Evolutionary conservation across 2,797 vertebrate genomes (phyloP), one percentile per base, ranked within the genome.

Genomic region (Brachymystax lenok): DNA sequence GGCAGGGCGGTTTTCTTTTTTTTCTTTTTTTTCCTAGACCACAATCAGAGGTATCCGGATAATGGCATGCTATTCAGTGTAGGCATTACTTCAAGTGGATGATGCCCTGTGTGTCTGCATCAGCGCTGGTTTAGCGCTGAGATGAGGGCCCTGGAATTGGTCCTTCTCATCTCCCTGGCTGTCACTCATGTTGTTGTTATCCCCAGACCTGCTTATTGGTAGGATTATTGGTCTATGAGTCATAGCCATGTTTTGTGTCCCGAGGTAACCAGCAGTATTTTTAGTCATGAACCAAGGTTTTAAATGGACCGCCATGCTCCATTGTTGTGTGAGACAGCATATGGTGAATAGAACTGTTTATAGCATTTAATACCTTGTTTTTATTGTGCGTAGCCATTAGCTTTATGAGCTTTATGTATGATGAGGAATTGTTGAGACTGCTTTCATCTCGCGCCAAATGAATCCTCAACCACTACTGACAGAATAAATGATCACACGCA

Each of bases 221-320:
- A 35, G 77, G 74, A 84, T 75, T 75, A 85, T 84, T 73, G 66
- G 74, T 5, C 76, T 66, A 52, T 90, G 88, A 74, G 46, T 73
- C 28, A 52, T 64, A 28, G n/a, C 76, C 54, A 59, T 84, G 84
- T 63, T 63, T 63, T 63, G 59, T 63, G 59, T 63, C 59, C 59
- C 12, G 6, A 63, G 8, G 21, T 24, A 63, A 24, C 21, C 59
- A 21, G 59, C 24, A 10, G 24, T 63, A 10, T 61, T 61, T 63
- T 63, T 63, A 12, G 59, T 27, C 52, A 56, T 17, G 19, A 56
- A 56, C 52, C 4, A n/a, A 56, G 1, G 56, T 21, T 10, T n/a
- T 59, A 59, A 59, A 59, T 5, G 4, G n/a, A 59, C 4, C 4
- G n/a, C 54, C 54, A n/a, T 59, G 19, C 7, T n/a, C 54, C 17